A percentile compares a stretch with the other conserved stretches of the same genome.
These are phyloP conservation scores for Piscicola geometra DNA, from an alignment of 2,888 invertebrate genomes.

Conservation along the genomic window DNA sequence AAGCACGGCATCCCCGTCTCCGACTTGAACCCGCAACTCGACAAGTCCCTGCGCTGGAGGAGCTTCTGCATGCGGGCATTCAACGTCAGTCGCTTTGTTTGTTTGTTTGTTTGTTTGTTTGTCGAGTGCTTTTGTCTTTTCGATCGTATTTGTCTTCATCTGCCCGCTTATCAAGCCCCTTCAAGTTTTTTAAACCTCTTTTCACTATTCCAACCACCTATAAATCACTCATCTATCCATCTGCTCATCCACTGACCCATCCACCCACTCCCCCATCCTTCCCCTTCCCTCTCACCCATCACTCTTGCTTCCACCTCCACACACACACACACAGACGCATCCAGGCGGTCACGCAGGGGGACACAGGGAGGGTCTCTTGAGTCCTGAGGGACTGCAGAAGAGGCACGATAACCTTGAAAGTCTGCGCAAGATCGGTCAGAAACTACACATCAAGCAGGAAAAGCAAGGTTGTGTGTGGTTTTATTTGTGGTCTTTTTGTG, in stretches of 20 bases:
- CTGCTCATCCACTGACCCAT: not conserved
- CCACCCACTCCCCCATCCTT: no score
- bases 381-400: not conserved
- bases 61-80: not conserved
- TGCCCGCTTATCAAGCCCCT: no score
- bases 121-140: no score
- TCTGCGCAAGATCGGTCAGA: constrained; percentile 4
- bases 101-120: no score
- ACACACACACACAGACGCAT: no score
- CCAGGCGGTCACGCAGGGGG: no score
- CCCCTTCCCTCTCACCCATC: no score
- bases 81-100: not conserved
- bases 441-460: constrained; percentile 15
- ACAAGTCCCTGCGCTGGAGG: not conserved
- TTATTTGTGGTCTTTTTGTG: not conserved
- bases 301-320: no score
- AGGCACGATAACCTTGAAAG: constrained; percentile 6
- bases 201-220: no score
- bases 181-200: no score
- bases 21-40: constrained; percentile 1
- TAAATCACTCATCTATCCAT: not conserved
- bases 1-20: not conserved
- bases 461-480: not conserved
- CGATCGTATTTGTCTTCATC: no score
- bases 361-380: not conserved